These are phyloP conservation scores for Acipenser ruthenus DNA, from an alignment of 2,797 vertebrate genomes.

Conservation along the genomic window DNA sequence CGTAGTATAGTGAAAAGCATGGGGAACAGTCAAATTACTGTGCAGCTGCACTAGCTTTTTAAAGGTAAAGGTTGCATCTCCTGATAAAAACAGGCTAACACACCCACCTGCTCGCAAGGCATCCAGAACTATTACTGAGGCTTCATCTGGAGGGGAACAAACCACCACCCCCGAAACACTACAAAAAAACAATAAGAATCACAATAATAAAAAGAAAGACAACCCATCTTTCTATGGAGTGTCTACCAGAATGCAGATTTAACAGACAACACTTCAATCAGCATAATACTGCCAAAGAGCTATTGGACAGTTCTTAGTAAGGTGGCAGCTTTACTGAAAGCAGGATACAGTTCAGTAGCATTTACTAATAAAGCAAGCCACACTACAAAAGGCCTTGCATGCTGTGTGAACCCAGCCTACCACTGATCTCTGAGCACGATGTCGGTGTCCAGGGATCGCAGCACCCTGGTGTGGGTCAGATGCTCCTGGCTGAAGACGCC, in stretches of 20 bases:
- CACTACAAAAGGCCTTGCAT: too few species aligned
- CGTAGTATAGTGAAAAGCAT: too few species aligned
- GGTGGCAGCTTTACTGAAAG: too few species aligned
- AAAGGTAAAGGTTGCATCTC: background rate
- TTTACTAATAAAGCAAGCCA: too few species aligned
- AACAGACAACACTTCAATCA: too few species aligned
- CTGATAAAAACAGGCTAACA: background rate
- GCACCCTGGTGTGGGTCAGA: conserved; percentile 21
- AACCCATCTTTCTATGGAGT: too few species aligned
- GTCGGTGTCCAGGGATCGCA: conserved; percentile 27
- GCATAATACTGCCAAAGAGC: too few species aligned
- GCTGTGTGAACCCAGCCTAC: conserved; percentile 18
- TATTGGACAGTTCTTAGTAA: too few species aligned
- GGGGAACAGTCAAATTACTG: too few species aligned
- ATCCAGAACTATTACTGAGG: conserved; percentile 28
- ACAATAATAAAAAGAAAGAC: too few species aligned
- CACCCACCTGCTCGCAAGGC: conserved; percentile 35
- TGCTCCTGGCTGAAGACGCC: conserved; percentile 19
- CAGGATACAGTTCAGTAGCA: too few species aligned
- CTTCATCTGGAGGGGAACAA: conserved; percentile 31
- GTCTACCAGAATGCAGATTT: too few species aligned
- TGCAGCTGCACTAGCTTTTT: background rate
- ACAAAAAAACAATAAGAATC: conserved; percentile 4
- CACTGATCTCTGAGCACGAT: conserved; percentile 36
- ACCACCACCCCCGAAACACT: conserved; percentile 42